Evolutionary conservation across 2,113 vertebrate species (phyloP).

Genomic region (Empidonax traillii): DNA sequence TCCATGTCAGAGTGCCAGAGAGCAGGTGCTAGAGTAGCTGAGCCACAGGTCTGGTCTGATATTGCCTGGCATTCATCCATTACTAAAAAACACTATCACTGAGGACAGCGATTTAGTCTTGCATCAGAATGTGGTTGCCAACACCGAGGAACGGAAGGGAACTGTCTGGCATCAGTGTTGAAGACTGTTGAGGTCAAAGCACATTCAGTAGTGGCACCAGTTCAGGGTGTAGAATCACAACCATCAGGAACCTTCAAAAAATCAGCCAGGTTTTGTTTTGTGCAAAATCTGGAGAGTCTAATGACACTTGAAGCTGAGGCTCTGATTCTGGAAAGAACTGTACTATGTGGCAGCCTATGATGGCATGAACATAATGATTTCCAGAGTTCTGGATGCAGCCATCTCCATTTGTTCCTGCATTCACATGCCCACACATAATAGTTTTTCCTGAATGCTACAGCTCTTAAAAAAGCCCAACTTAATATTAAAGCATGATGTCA

Average conservation of each 20-base stretch:
- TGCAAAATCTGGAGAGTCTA: not conserved
- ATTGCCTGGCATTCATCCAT: not conserved
- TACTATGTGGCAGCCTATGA: not conserved
- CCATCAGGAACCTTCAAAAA: not conserved
- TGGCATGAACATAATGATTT: not conserved
- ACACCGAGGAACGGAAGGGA: not conserved
- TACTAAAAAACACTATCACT: not conserved
- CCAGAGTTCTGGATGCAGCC: conserved; percentile 21
- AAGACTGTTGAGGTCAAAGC: not conserved
- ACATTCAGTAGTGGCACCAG: not conserved
- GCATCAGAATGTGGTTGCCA: not conserved
- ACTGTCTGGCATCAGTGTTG: not conserved
- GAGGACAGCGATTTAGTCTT: not conserved
- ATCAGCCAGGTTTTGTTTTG: not conserved
- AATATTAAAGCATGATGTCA: conserved; percentile 11
- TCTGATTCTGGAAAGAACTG: not conserved
- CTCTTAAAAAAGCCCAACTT: not conserved
- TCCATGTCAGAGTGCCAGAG: not conserved
- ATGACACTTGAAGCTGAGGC: not conserved
- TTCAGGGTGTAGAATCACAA: not conserved
- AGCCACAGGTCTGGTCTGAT: not conserved
- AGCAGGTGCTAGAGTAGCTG: not conserved
- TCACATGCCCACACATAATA: not conserved
- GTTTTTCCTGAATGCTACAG: not conserved
- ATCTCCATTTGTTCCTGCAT: conserved; percentile 27